phyloP scores from a whole-genome alignment of 2,113 vertebrate genomes.

The Isurus oxyrinchus region DNA sequence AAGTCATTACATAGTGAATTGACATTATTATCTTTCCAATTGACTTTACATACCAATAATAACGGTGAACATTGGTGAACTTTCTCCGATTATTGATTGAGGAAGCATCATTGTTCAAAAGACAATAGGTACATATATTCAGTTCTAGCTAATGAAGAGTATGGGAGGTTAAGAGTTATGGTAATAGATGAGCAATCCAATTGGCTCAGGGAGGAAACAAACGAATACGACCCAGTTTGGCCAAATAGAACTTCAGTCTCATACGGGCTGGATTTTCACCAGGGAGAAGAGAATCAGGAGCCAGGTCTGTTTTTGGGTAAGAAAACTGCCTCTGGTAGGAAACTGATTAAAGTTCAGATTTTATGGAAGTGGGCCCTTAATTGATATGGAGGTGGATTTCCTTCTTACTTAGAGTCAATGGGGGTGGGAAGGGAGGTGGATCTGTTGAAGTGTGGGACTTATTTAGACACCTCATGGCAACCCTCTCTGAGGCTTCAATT shows the following conservation, averaged over 20 bases:
- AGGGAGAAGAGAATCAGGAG: too few species aligned
- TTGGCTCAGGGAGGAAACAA: not conserved
- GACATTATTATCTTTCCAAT: not conserved
- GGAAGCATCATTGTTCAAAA: not conserved
- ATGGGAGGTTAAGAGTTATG: not conserved
- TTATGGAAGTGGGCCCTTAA: too few species aligned
- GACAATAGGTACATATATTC: not conserved
- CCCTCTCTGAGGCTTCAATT: too few species aligned
- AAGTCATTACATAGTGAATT: not conserved
- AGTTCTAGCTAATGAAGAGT: not conserved
- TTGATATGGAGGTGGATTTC: too few species aligned
- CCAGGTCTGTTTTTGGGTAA: too few species aligned
- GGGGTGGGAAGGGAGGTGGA: too few species aligned
- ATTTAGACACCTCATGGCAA: too few species aligned
- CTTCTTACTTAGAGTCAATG: too few species aligned
- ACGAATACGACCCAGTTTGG: not conserved
- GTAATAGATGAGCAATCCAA: not conserved
- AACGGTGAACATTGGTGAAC: not conserved
- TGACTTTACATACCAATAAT: not conserved
- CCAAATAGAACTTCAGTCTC: not conserved
- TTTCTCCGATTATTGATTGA: not conserved
- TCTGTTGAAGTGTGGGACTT: too few species aligned
- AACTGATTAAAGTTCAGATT: too few species aligned
- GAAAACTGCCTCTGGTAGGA: too few species aligned
- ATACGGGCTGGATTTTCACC: not conserved